phyloP scores from a whole-genome alignment of 2,797 vertebrate species.

The Hypotaenidia okinawae region DNA sequence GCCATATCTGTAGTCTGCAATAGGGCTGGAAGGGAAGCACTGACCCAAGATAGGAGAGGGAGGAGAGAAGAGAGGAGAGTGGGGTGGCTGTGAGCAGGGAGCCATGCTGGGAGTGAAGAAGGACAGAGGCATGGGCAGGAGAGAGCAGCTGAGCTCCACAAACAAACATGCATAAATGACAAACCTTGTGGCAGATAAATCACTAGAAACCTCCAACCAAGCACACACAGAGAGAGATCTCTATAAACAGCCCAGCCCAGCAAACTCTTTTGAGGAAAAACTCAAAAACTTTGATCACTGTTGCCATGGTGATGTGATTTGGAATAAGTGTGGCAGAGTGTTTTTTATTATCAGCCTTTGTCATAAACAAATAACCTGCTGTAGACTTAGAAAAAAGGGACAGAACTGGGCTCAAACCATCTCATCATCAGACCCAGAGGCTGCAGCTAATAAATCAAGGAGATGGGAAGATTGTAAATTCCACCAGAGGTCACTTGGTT shows the following conservation, averaged over 20 bases:
- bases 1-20: not conserved
- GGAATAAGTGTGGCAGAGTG: not conserved
- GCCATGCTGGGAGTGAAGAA: not conserved
- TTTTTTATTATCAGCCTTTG: slow-evolving; percentile 39
- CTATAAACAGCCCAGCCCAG: not conserved
- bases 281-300: slow-evolving; percentile 10
- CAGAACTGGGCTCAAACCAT: not conserved
- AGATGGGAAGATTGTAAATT: slow-evolving; percentile 19
- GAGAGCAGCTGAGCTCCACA: not conserved
- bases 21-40: not conserved
- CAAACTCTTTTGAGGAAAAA: slow-evolving; percentile 46
- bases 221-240: not conserved
- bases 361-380: slow-evolving; percentile 54
- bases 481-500: slow-evolving; percentile 37
- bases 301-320: slow-evolving; percentile 40
- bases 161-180: not conserved
- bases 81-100: not conserved
- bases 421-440: slow-evolving; percentile 20
- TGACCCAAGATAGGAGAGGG: fast-evolving
- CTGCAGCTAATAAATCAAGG: slow-evolving; percentile 31
- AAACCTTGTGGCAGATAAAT: not conserved
- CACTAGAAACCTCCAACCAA: slow-evolving; percentile 1
- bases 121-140: not conserved
- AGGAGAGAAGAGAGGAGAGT: not conserved
- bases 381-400: not conserved